Conservation (phyloP, 1,140 invertebrate genomes). For the Nymphalis io region DNA sequence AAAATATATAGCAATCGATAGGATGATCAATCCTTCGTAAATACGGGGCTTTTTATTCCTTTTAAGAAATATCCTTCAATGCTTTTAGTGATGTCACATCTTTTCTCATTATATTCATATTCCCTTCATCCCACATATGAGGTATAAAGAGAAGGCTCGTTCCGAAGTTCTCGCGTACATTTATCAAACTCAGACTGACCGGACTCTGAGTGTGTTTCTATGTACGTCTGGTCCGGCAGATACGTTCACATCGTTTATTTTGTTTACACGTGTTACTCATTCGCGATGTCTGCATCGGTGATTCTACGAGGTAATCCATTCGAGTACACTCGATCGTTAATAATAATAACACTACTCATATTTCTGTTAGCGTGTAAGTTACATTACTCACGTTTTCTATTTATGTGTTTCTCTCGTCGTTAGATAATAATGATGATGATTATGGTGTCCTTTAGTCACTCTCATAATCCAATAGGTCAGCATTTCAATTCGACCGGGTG, state of each 20-base stretch:
- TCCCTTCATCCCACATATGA: slow-evolving; percentile 43
- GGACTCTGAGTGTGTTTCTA: slow-evolving; percentile 67
- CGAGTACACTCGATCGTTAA: slow-evolving; percentile 2
- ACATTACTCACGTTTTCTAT: slow-evolving; percentile 8
- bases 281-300: slow-evolving; percentile 38
- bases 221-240: slow-evolving; percentile 60
- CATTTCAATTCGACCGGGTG: too few species aligned
- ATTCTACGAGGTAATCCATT: slow-evolving; percentile 37
- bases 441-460: not conserved
- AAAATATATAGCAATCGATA: too few species aligned
- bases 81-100: slow-evolving; percentile 46
- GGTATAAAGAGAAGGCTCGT: slow-evolving; percentile 58
- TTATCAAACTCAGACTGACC: slow-evolving; percentile 66
- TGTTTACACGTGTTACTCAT: slow-evolving; percentile 58
- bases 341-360: slow-evolving; percentile 6
- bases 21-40: not conserved
- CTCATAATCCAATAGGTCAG: too few species aligned
- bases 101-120: slow-evolving; percentile 68
- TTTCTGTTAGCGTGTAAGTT: slow-evolving; percentile 10
- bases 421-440: not conserved
- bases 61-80: slow-evolving; percentile 37
- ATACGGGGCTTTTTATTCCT: not conserved
- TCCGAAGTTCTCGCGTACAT: slow-evolving; percentile 55
- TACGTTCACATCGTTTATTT: slow-evolving; percentile 59
- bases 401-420: not conserved